Conservation (phyloP, 1,140 invertebrate genomes). For the Drosophila pallidifrons region DNA sequence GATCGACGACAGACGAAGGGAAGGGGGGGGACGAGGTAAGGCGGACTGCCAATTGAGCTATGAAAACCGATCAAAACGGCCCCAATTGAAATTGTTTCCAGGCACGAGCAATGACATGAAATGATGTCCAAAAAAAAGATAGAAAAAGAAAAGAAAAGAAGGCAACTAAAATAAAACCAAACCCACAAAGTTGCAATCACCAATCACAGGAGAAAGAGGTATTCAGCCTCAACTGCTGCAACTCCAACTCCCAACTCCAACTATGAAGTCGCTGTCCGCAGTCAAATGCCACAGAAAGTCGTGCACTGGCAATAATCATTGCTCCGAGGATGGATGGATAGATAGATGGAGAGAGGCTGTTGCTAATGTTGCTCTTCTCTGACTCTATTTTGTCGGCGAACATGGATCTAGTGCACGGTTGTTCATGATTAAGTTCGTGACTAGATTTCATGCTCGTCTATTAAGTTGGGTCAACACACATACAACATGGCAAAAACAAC, state of each 20-base stretch:
- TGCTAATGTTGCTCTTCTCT: conserved; percentile 66
- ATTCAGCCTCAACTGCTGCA: background rate
- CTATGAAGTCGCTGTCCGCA: background rate
- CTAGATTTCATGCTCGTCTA: conserved; percentile 85
- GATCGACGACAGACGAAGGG: background rate
- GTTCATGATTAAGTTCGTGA: conserved; percentile 85
- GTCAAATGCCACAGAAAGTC: conserved; percentile 79
- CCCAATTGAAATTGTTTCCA: conserved; percentile 74
- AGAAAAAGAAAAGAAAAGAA: background rate
- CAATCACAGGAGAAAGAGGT: conserved; percentile 20
- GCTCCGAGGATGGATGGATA: conserved; percentile 42
- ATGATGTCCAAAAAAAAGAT: conserved; percentile 45
- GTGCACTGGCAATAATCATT: conserved; percentile 78
- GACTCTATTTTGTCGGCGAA: conserved; percentile 85
- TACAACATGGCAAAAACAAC: conserved; percentile 29
- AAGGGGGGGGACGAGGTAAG: background rate
- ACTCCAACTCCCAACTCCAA: background rate
- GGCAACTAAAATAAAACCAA: conserved; percentile 38
- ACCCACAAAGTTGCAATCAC: conserved; percentile 42
- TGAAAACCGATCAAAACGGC: conserved; percentile 72
- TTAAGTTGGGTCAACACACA: conserved; percentile 85
- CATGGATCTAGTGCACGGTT: conserved; percentile 85
- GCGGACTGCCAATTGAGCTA: conserved; percentile 68
- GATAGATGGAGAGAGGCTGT: background rate
- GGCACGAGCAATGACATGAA: conserved; percentile 71